phyloP scores from a whole-genome alignment of 92 coral and sea anemone species.

The Pocillopora meandrina region DNA sequence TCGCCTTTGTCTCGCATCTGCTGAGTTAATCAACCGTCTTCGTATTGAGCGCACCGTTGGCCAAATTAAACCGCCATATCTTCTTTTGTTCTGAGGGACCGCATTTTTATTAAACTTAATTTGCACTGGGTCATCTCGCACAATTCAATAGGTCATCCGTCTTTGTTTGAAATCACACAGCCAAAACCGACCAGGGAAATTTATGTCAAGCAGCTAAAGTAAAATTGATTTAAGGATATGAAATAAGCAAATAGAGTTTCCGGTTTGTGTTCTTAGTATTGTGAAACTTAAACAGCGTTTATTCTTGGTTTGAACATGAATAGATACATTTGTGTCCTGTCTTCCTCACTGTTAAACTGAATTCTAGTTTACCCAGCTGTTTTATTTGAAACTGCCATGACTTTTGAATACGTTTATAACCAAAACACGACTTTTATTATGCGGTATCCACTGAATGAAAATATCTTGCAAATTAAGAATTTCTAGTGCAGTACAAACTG shows the following conservation, averaged over 20 bases:
- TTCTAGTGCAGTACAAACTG: constrained; percentile 5
- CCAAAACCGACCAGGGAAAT: background rate
- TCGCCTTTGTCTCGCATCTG: constrained; percentile 14
- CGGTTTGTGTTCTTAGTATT: constrained; percentile 25
- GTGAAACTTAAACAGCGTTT: background rate
- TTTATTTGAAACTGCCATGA: background rate
- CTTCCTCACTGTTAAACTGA: background rate
- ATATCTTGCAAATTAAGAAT: background rate
- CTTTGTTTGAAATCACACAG: constrained; percentile 25
- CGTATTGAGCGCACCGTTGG: constrained; percentile 17
- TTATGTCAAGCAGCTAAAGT: constrained; percentile 24
- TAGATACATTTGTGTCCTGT: background rate
- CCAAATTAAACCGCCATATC: constrained; percentile 6
- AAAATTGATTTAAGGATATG: constrained; percentile 16
- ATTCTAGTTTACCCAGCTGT: background rate
- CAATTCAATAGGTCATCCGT: constrained; percentile 37
- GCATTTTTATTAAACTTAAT: constrained; percentile 38
- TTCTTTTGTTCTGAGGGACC: constrained; percentile 15
- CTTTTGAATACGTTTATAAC: background rate
- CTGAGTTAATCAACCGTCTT: constrained; percentile 8
- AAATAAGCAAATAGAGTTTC: constrained; percentile 27
- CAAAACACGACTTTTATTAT: background rate
- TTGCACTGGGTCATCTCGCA: constrained; percentile 21
- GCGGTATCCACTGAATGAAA: constrained; percentile 23
- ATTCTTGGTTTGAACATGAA: background rate